Percentiles rank a stretch among this genome's conserved stretches.
Evolutionary conservation across 2,797 vertebrate genomes (phyloP).

Genomic region (Erithacus rubecula): DNA sequence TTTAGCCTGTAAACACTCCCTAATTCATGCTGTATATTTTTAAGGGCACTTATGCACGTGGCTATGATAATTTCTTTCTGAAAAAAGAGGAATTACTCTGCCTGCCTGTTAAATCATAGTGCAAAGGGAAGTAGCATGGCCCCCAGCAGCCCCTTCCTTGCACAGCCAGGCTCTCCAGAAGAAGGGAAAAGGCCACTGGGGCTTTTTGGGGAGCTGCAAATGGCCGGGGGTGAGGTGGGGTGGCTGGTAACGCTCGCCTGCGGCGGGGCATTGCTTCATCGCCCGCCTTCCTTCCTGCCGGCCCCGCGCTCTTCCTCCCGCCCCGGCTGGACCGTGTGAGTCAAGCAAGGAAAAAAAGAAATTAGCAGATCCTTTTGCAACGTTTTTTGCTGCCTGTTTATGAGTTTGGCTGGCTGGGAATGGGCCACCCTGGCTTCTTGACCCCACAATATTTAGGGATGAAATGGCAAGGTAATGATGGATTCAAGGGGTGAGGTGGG

Average conservation of each 20-base stretch:
- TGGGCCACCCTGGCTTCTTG: neutral
- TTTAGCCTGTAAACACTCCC: neutral
- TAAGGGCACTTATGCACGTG: neutral
- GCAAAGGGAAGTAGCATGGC: neutral
- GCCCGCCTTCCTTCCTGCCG: slow-evolving; percentile 51
- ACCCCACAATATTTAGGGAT: accelerated
- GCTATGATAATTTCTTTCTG: neutral
- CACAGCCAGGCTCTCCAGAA: accelerated
- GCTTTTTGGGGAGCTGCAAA: neutral
- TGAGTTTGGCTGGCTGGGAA: neutral
- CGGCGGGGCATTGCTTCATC: slow-evolving; percentile 16
- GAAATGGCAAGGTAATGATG: accelerated
- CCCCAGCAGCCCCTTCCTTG: neutral
- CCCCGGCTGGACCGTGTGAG: neutral
- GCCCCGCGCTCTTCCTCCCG: slow-evolving; percentile 14
- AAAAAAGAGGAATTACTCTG: neutral
- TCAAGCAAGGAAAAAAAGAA: neutral
- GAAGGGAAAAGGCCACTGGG: neutral
- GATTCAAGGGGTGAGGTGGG: accelerated
- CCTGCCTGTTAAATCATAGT: neutral
- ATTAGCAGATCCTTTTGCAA: neutral
- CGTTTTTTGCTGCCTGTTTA: neutral
- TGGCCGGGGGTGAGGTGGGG: accelerated
- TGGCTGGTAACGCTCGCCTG: neutral
- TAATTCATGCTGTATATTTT: neutral